A percentile compares a stretch with the other conserved stretches of the same genome.
Evolutionary conservation across 2,888 invertebrate species (phyloP).

Genomic region (Metacarcinus magister): DNA sequence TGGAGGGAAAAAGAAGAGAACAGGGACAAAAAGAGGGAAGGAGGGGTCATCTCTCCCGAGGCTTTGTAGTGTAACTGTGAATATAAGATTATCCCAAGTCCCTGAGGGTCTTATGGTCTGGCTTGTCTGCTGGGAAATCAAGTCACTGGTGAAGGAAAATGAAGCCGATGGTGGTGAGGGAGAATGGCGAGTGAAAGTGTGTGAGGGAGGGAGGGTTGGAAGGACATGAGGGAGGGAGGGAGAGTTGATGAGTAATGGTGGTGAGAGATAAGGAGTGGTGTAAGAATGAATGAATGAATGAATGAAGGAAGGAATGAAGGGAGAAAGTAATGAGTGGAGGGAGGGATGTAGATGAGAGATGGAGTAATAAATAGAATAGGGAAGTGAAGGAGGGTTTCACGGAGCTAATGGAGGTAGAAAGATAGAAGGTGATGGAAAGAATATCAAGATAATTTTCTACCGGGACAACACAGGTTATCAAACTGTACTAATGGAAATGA

Average conservation of each 20-base stretch:
- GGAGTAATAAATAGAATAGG: too few relatives aligned
- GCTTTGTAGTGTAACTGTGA: slow-evolving; percentile 14
- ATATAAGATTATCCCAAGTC: not conserved
- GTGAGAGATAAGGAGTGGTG: not conserved
- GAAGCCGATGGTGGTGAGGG: not conserved
- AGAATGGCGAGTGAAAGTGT: too few relatives aligned
- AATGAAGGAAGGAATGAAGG: not conserved
- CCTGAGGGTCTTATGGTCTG: not conserved
- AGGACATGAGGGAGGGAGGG: too few relatives aligned
- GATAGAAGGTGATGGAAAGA: too few relatives aligned
- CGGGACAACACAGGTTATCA: too few relatives aligned
- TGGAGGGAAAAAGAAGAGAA: too few relatives aligned
- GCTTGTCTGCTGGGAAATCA: slow-evolving; percentile 26
- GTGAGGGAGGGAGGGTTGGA: too few relatives aligned
- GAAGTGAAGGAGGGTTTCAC: too few relatives aligned
- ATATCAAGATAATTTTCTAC: too few relatives aligned
- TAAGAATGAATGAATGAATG: not conserved
- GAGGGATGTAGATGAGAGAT: not conserved
- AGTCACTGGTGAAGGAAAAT: not conserved
- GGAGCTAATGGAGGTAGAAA: too few relatives aligned
- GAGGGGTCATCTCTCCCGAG: not conserved
- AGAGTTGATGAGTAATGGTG: not conserved
- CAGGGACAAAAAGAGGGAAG: not conserved
- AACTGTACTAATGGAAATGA: too few relatives aligned
- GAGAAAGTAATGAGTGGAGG: not conserved